Conservation (phyloP, 2,888 invertebrate species). For the Nomada goodeniana region DNA sequence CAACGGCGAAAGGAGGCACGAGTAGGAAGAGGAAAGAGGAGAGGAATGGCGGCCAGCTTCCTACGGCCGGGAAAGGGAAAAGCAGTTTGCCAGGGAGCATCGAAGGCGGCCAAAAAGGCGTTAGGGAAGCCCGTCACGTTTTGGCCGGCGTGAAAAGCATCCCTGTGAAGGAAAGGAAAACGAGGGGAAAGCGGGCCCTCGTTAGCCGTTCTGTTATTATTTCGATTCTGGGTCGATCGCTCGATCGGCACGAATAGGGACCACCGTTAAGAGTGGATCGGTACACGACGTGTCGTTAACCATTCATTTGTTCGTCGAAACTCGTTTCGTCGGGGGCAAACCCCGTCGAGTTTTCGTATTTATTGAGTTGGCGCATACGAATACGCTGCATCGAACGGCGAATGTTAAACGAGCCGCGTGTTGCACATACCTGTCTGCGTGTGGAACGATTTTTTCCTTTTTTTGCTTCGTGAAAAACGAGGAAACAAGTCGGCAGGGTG, state of each 20-base stretch:
- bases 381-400: too few relatives aligned
- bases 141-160: conserved; percentile 65
- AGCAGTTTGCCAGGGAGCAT: conserved; percentile 65
- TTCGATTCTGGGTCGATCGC: conserved; percentile 70
- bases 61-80: conserved; percentile 51
- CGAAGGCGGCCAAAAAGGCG: conserved; percentile 57
- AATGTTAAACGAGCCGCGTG: too few relatives aligned
- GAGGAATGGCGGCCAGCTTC: conserved; percentile 17
- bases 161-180: conserved; percentile 63
- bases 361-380: not conserved
- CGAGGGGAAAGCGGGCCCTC: conserved; percentile 65
- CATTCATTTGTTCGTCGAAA: conserved; percentile 34
- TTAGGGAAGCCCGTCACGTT: conserved; percentile 70
- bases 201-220: conserved; percentile 72
- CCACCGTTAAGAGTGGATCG: conserved; percentile 51
- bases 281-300: conserved; percentile 61
- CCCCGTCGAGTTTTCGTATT: not conserved
- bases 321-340: not conserved
- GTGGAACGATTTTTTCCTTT: not conserved
- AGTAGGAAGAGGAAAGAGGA: not conserved
- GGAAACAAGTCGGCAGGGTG: too few relatives aligned
- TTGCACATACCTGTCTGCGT: too few relatives aligned
- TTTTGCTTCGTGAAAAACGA: not conserved
- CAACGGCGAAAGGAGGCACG: too few relatives aligned
- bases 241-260: conserved; percentile 57